Evolutionary conservation across 2,797 vertebrate species (phyloP).

Genomic region (Macropus fuliginosus): DNA sequence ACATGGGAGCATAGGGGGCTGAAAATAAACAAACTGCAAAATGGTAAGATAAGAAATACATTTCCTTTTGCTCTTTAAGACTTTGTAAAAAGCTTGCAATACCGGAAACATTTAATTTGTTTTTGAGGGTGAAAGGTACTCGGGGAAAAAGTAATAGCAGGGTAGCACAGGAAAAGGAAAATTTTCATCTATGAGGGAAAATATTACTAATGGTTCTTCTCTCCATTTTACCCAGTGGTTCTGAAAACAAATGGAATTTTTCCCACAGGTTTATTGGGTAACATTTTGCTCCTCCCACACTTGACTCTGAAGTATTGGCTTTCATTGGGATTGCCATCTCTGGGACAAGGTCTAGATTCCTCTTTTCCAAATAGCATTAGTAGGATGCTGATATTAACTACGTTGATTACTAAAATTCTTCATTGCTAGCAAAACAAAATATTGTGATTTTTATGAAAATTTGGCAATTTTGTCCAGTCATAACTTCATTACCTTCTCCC

Average conservation of each 20-base stretch:
- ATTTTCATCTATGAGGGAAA: conserved; percentile 40
- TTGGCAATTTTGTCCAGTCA: conserved; percentile 54
- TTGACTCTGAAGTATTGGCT: conserved; percentile 29
- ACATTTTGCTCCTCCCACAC: neutral
- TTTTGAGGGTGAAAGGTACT: neutral
- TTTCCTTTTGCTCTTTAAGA: neutral
- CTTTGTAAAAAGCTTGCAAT: neutral
- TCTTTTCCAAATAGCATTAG: conserved; percentile 1
- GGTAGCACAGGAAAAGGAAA: conserved; percentile 2
- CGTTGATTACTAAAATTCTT: conserved; percentile 50
- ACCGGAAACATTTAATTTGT: neutral
- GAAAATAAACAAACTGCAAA: neutral
- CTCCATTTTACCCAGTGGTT: neutral
- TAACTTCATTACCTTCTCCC: conserved; percentile 41
- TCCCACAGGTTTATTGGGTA: neutral
- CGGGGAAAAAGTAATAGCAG: neutral
- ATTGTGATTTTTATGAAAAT: conserved; percentile 16
- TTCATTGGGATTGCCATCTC: conserved; percentile 19
- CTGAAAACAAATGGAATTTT: conserved; percentile 49
- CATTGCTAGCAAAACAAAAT: conserved; percentile 55
- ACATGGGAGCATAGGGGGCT: neutral
- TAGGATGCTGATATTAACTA: accelerated
- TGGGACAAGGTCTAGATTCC: neutral
- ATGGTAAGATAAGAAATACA: neutral
- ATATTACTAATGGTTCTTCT: neutral